Base-by-base conservation (phyloP, 2,113 vertebrate species). In the Ictalurus punctatus region DNA sequence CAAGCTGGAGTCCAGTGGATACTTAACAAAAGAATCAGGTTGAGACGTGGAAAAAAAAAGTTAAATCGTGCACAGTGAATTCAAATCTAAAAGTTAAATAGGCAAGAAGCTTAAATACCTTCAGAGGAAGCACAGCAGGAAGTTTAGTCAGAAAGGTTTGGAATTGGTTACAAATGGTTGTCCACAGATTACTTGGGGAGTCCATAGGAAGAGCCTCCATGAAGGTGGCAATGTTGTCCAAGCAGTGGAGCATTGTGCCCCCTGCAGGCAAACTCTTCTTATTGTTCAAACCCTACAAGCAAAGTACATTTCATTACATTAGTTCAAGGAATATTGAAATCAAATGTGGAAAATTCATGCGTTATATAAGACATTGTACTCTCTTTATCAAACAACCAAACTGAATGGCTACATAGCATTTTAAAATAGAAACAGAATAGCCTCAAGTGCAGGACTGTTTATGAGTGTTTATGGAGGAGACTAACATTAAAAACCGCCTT, bases 121-220 rank as follows among this genome's bases (percentile, higher is more conserved):
- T 99, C 69, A 99, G 96, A 83, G 98, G 98, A 91, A 99, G 96
- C 93, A 99, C 97, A 88, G 96, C 97, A 37, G 98, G 98, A 91
- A 99, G 95, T 92, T 98, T 99, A 87, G 98, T 96, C 88, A 99
- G 96, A 92, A 99, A 99, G 19, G 98, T 98, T 95, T 99, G 98
- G 94, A 99, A 99, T 94, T 99, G 98, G 93, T 98, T 99, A 93
- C 98, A 99, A 92, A 99, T 98, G 34, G 97, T 99, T 58, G 97
- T 97, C 98, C 98, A 99, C 89, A 99, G 97, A 94, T 98, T 99
- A 94, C 98, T 99, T 23, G 98, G 98, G 1, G 98, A 97, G 93
- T 99, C 98, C 98, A 99, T 99, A 0, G 98, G 98, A 92, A 99
- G 95, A 85, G 98, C 98, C 95, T 99, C 98, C 98, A 99, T 99